These are phyloP conservation scores for Megalops cyprinoides DNA, from an alignment of 2,797 vertebrate genomes.

Conservation along the genomic window DNA sequence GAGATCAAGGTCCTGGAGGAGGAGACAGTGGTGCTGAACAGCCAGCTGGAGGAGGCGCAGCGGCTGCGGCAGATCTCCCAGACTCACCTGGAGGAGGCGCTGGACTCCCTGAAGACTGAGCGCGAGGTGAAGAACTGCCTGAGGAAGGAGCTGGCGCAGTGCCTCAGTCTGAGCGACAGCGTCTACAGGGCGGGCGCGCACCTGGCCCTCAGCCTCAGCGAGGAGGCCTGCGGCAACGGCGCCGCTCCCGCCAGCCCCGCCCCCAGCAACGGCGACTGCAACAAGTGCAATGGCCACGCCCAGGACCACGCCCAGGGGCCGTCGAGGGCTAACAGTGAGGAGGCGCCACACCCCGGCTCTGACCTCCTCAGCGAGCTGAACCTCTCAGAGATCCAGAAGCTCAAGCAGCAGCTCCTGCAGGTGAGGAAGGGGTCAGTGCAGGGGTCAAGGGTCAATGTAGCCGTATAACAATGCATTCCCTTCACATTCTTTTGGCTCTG, in stretches of 20 bases:
- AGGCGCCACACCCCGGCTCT: conserved; percentile 74
- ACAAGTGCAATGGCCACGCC: no score
- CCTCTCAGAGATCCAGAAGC: conserved; percentile 92
- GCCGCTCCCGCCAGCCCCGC: conserved; percentile 75
- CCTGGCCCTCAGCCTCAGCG: conserved; percentile 83
- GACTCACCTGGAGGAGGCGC: conserved; percentile 88
- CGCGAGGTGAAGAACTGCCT: conserved; percentile 91
- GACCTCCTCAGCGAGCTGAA: conserved; percentile 95
- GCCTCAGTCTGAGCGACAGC: conserved; percentile 88
- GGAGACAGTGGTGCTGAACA: conserved; percentile 86
- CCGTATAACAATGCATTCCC: neutral
- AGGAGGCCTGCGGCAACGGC: conserved; percentile 82
- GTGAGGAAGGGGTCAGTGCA: conserved; percentile 62
- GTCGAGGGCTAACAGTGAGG: conserved; percentile 80
- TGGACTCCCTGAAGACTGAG: conserved; percentile 91
- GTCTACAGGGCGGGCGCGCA: conserved; percentile 83
- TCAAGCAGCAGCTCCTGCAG: conserved; percentile 91
- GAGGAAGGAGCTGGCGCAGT: conserved; percentile 90
- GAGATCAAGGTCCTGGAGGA: conserved; percentile 95
- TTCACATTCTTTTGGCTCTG: neutral
- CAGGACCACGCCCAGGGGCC: conserved; percentile 68
- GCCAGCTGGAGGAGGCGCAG: conserved; percentile 89
- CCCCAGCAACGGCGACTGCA: conserved; percentile 60
- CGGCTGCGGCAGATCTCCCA: conserved; percentile 92
- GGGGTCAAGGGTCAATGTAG: neutral